Percentiles rank a stretch among this genome's conserved stretches.
Conservation (phyloP, 2,797 vertebrate species). For the Sarcophilus harrisii region DNA sequence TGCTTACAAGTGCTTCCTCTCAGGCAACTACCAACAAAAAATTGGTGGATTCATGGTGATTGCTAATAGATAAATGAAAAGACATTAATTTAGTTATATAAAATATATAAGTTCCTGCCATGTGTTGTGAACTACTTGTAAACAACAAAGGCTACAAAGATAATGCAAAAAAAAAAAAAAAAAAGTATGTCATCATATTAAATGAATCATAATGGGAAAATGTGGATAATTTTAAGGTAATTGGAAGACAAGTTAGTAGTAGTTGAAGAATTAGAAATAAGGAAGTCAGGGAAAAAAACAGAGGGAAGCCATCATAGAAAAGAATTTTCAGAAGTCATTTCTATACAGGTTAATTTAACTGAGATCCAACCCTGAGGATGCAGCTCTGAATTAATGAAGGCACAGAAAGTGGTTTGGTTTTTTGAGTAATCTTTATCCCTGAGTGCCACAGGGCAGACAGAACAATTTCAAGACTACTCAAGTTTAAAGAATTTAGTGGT, state of each 20-base stretch:
- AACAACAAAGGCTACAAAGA: background rate
- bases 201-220: background rate
- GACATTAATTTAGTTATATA: background rate
- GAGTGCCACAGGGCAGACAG: background rate
- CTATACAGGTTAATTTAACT: background rate
- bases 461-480: background rate
- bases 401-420: background rate
- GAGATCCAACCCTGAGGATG: background rate
- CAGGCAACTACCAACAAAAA: background rate
- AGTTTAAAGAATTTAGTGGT: too few relatives aligned
- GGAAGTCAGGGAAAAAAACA: background rate
- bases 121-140: background rate
- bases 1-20: background rate
- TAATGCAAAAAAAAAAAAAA: background rate
- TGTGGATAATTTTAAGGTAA: background rate
- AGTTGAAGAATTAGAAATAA: background rate
- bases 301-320: background rate
- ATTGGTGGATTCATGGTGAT: background rate
- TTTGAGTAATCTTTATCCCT: background rate
- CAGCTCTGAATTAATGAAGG: background rate
- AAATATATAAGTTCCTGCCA: background rate
- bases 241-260: background rate
- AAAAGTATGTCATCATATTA: background rate
- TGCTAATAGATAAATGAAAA: background rate
- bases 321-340: background rate